Conservation (phyloP, 1,140 invertebrate genomes). For the Achroia grisella region DNA sequence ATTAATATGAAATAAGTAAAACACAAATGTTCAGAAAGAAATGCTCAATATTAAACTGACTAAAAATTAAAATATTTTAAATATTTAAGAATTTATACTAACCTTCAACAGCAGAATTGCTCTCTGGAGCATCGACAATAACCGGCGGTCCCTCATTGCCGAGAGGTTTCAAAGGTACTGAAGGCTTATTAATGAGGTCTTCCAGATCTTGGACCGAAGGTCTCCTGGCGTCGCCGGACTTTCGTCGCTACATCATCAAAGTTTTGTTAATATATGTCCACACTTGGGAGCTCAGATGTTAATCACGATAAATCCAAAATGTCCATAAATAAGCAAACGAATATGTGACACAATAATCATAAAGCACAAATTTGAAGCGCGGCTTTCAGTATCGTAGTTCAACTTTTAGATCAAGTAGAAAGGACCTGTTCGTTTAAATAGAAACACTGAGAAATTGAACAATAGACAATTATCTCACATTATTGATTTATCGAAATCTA, state of each 20-base stretch:
- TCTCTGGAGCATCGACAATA: conserved; percentile 93
- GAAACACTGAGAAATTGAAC: no score
- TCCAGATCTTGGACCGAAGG: conserved; percentile 92
- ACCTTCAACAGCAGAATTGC: conserved; percentile 95
- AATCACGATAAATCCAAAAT: conserved; percentile 39
- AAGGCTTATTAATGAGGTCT: conserved; percentile 91
- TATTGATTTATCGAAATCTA: no score
- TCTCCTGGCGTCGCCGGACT: conserved; percentile 88
- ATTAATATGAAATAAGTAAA: no score
- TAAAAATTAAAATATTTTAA: no score
- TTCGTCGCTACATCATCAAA: conserved; percentile 80
- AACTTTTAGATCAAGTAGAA: no score
- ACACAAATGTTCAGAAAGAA: no score
- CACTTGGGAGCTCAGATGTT: conserved; percentile 14
- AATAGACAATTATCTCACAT: no score
- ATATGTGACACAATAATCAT: background rate
- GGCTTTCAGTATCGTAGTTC: no score
- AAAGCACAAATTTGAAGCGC: no score
- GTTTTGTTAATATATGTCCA: conserved; percentile 16
- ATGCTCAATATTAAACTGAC: no score
- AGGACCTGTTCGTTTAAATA: no score
- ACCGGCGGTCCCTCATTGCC: conserved; percentile 87
- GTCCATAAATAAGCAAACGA: conserved; percentile 14
- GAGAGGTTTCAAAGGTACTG: conserved; percentile 86
- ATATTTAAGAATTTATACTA: conserved; percentile 5